Percentiles rank a stretch among this genome's conserved stretches.
phyloP scores from a whole-genome alignment of 2,888 invertebrate genomes.

The Diplazon laetatorius region DNA sequence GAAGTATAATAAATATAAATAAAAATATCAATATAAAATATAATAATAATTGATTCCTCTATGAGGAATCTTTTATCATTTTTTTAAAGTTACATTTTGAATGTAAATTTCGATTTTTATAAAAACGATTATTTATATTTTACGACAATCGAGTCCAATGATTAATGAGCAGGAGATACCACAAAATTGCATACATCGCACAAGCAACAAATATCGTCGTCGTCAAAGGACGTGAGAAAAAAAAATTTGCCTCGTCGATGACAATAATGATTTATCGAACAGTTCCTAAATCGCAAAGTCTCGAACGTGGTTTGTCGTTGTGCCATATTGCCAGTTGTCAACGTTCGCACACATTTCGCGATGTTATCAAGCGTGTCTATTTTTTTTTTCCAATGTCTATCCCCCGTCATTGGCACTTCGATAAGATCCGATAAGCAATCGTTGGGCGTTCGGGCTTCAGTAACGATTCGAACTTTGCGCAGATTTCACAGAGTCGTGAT shows the following conservation, averaged over 20 bases:
- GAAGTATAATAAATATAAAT: too few species aligned
- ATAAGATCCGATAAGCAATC: conserved; percentile 62
- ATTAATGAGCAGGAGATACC: too few species aligned
- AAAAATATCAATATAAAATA: too few species aligned
- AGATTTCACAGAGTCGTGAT: conserved; percentile 29
- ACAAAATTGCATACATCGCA: too few species aligned
- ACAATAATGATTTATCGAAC: neutral
- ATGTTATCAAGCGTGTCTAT: conserved; percentile 15
- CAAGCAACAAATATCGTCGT: too few species aligned
- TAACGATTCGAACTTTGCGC: conserved; percentile 47
- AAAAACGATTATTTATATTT: too few species aligned
- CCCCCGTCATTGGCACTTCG: conserved; percentile 53
- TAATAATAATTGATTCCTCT: too few species aligned
- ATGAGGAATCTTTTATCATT: too few species aligned
- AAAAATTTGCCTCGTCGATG: conserved; percentile 12
- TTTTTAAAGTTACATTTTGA: too few species aligned
- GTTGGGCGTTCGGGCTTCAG: conserved; percentile 45
- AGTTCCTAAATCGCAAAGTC: neutral
- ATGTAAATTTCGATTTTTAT: too few species aligned
- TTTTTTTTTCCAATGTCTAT: conserved; percentile 37
- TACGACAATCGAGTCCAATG: too few species aligned
- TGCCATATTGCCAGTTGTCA: neutral
- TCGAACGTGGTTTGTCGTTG: neutral
- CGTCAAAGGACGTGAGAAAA: neutral
- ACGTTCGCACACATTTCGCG: neutral